These are phyloP conservation scores for Eustalomyia histrio DNA, from an alignment of 2,888 invertebrate species.

Conservation along the genomic window DNA sequence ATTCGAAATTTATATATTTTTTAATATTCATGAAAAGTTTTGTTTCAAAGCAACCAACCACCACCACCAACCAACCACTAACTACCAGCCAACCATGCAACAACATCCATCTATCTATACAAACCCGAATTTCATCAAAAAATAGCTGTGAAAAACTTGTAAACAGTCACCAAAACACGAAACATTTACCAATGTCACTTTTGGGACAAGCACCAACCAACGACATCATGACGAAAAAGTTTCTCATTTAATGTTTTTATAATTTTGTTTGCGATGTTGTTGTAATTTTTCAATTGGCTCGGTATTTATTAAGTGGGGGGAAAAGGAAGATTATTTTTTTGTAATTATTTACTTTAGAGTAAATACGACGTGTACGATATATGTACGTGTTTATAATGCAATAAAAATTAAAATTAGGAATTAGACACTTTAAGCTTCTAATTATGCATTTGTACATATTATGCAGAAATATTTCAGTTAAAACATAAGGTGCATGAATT, in stretches of 20 bases:
- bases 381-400: constrained; percentile 17
- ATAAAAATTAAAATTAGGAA: neutral
- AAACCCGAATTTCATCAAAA: constrained; percentile 12
- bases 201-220: neutral
- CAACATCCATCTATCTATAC: neutral
- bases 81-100: constrained; percentile 1
- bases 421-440: no score
- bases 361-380: constrained; percentile 22
- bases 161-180: constrained; percentile 22
- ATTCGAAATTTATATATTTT: constrained; percentile 10
- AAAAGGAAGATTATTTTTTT: constrained; percentile 21
- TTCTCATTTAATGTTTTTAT: constrained; percentile 24
- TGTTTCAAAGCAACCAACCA: neutral
- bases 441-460: no score
- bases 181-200: constrained; percentile 11
- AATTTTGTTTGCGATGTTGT: neutral
- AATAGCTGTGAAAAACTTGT: constrained; percentile 19
- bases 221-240: neutral
- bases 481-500: no score
- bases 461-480: no score
- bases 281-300: constrained; percentile 23
- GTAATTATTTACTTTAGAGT: constrained; percentile 16
- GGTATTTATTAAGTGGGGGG: constrained; percentile 7
- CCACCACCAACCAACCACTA: neutral
- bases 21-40: constrained; percentile 22